phyloP scores from a whole-genome alignment of 2,797 vertebrate species.

The Cirrhinus mrigala region DNA sequence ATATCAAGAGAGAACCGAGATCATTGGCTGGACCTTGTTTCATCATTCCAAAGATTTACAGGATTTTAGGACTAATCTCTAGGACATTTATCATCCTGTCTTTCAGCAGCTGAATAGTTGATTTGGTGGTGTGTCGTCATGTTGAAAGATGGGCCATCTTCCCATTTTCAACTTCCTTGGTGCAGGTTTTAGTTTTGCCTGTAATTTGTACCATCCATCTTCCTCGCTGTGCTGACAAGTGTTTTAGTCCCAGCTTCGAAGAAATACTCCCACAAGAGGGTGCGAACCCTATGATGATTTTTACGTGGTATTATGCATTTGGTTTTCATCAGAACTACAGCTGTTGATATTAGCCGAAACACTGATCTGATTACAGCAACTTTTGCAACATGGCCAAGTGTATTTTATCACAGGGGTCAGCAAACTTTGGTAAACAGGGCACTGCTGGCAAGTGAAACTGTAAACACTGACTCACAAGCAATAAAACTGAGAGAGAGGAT shows the following conservation, averaged over 20 bases:
- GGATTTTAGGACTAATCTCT: neutral
- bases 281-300: neutral
- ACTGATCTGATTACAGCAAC: neutral
- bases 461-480: neutral
- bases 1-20: neutral
- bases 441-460: neutral
- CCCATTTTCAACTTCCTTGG: slow-evolving; percentile 9
- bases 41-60: neutral
- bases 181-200: slow-evolving; percentile 19
- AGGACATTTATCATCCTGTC: slow-evolving; percentile 21
- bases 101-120: neutral
- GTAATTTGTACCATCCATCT: slow-evolving; percentile 38
- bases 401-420: neutral
- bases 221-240: slow-evolving; percentile 7
- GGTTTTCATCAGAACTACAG: neutral
- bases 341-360: neutral
- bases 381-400: neutral
- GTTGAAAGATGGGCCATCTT: slow-evolving; percentile 3
- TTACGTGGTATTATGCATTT: neutral
- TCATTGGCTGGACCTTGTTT: neutral
- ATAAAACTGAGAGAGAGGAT: neutral
- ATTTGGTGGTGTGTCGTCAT: neutral
- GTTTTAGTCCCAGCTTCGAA: neutral
- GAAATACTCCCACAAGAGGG: neutral
- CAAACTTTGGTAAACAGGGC: neutral